Evolutionary conservation across 64 coral and sea anemone species (phyloP), one percentile per base, ranked within the genome.

Genomic region (Actinia tenebrosa): DNA sequence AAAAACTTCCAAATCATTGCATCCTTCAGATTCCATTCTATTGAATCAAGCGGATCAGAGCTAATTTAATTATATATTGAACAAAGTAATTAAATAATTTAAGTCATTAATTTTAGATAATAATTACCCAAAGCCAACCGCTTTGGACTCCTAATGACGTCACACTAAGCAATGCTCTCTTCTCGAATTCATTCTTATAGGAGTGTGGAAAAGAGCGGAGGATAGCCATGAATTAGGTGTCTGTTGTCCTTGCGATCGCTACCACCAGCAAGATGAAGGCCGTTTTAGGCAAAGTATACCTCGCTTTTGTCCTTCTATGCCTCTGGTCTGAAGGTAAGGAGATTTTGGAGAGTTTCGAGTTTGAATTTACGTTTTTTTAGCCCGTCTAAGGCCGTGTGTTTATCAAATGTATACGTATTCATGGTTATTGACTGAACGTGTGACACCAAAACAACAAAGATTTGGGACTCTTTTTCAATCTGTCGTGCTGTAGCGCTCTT

Each of bases 41-140:
- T 13, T 75, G 27, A 75, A 75, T 14, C 69, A 43, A 75, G 42
- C 89, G 84, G 86, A 86, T 75, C 69, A 75, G 1, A 26, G 25
- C 94, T 92, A 95, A 92, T 92, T 95, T 23, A 92, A 95, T 95
- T 95, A 95, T 90, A 89, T 92, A 79, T 92, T 92, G 91, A 95
- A 87, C 88, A 89, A 92, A 87, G 84, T 64, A 92, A 89, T 95
- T 86, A 95, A 87, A 89, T 87, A 92, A 95, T 87, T 93, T 93
- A 82, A 87, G 92, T 89, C 83, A 90, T 92, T 89, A 92, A 84
- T 90, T 87, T 88, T 79, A 84, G 86, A 89, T 83, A 89, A 84
- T 77, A 87, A 86, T 86, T 60, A 86, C 83, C 83, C 87, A 92
- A 68, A 59, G 62, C 60, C 58, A 71, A 77, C 82, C 68, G 26